Conservation (phyloP, 1,140 invertebrate genomes). For the Ridgeia piscesae region DNA sequence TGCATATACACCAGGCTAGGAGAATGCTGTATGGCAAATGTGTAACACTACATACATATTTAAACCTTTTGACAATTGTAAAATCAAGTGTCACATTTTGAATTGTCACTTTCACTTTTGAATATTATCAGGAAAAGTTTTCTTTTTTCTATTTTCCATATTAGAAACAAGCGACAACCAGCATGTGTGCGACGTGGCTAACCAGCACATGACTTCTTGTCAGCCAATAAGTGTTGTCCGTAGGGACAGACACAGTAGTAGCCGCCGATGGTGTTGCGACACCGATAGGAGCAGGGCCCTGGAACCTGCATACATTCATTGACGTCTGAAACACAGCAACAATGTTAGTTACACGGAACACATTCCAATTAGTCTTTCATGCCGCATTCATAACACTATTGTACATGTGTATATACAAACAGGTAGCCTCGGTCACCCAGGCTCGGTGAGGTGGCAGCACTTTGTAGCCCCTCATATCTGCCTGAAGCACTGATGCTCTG, state of each 20-base stretch:
- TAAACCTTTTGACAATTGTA: neutral
- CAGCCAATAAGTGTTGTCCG: constrained; percentile 51
- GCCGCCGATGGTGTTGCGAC: constrained; percentile 44
- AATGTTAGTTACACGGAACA: neutral
- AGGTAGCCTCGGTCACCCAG: no score
- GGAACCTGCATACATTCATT: constrained; percentile 51
- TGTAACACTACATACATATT: neutral
- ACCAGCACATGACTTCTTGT: constrained; percentile 60
- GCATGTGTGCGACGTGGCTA: neutral
- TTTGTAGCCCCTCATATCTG: no score
- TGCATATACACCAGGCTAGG: neutral
- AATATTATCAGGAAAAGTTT: no score
- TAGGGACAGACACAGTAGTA: constrained; percentile 53
- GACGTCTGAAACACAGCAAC: constrained; percentile 33
- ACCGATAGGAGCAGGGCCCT: constrained; percentile 44
- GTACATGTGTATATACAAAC: neutral
- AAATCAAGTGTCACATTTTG: neutral
- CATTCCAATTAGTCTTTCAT: neutral
- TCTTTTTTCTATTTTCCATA: neutral
- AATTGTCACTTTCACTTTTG: no score
- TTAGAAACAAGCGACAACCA: neutral
- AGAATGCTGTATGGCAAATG: neutral
- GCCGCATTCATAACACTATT: neutral
- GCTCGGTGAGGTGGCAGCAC: no score
- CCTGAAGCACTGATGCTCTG: no score